Percentiles rank a stretch among this genome's conserved stretches.
These are phyloP conservation scores for Drosophila mimetica DNA, from an alignment of 2,888 invertebrate species.

Conservation along the genomic window DNA sequence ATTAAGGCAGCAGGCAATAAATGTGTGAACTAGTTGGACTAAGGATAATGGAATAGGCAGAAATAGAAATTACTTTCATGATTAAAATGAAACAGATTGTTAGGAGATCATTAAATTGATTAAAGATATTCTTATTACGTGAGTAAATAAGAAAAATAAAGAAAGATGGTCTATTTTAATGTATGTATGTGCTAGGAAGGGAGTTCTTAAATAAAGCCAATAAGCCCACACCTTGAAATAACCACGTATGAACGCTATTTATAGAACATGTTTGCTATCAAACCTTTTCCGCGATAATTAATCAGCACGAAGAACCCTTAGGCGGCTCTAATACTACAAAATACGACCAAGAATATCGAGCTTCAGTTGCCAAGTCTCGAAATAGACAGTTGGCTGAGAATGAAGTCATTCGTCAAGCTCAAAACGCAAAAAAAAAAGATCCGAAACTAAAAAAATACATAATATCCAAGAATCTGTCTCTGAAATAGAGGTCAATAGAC, in stretches of 20 bases:
- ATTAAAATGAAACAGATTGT: too few relatives aligned
- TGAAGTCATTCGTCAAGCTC: conserved; percentile 44
- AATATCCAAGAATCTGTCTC: conserved; percentile 23
- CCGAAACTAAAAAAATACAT: conserved; percentile 18
- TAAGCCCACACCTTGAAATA: too few relatives aligned
- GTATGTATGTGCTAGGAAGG: too few relatives aligned
- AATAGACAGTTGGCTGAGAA: conserved; percentile 37
- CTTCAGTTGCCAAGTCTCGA: conserved; percentile 25
- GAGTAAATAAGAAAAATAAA: too few relatives aligned
- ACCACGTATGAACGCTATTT: not conserved
- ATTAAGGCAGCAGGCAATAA: conserved; percentile 59
- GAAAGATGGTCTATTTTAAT: too few relatives aligned
- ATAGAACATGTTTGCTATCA: conserved; percentile 1
- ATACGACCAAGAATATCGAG: conserved; percentile 34
- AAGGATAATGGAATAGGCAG: conserved; percentile 8
- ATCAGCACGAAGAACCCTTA: conserved; percentile 32
- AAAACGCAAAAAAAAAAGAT: conserved; percentile 18
- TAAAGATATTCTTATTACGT: too few relatives aligned
- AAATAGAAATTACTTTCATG: conserved; percentile 13
- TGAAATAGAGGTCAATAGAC: conserved; percentile 81
- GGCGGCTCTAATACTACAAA: conserved; percentile 35
- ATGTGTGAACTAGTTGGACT: conserved; percentile 39
- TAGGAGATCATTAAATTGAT: too few relatives aligned
- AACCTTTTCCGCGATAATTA: conserved; percentile 40
- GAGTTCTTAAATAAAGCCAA: too few relatives aligned